A percentile compares a stretch with the other conserved stretches of the same genome.
Conservation (phyloP, 2,797 vertebrate genomes). For the Glossophaga mutica region DNA sequence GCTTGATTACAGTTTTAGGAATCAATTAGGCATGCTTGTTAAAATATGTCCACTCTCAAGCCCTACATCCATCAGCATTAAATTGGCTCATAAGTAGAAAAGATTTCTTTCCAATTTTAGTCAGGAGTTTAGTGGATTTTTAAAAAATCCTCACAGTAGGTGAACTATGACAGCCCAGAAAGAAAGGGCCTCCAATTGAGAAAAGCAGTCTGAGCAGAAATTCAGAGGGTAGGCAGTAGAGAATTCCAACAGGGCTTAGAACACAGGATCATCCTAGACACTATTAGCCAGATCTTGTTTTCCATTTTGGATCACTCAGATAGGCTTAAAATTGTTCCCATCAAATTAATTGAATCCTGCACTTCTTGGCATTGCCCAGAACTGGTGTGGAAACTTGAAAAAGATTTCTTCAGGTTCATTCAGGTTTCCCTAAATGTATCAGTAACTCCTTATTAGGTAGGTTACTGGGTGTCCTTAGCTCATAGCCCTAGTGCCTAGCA, state of each 20-base stretch:
- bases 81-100: slow-evolving; percentile 19
- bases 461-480: background rate
- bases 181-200: slow-evolving; percentile 12
- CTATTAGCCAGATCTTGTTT: background rate
- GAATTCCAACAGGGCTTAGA: background rate
- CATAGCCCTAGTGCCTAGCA: background rate
- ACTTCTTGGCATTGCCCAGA: background rate
- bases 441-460: background rate
- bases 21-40: slow-evolving; percentile 57
- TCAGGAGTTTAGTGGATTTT: background rate
- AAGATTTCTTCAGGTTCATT: background rate
- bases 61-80: slow-evolving; percentile 30
- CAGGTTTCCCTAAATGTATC: background rate
- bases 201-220: background rate
- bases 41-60: slow-evolving; percentile 52
- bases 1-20: slow-evolving; percentile 43
- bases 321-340: background rate
- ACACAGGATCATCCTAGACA: background rate
- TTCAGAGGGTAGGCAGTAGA: background rate
- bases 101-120: slow-evolving; percentile 31
- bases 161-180: background rate
- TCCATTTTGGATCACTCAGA: background rate
- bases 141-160: background rate
- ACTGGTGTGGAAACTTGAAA: background rate
- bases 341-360: slow-evolving; percentile 8